Base-by-base conservation (phyloP, 2,888 invertebrate species). In the Eupithecia tripunctaria region DNA sequence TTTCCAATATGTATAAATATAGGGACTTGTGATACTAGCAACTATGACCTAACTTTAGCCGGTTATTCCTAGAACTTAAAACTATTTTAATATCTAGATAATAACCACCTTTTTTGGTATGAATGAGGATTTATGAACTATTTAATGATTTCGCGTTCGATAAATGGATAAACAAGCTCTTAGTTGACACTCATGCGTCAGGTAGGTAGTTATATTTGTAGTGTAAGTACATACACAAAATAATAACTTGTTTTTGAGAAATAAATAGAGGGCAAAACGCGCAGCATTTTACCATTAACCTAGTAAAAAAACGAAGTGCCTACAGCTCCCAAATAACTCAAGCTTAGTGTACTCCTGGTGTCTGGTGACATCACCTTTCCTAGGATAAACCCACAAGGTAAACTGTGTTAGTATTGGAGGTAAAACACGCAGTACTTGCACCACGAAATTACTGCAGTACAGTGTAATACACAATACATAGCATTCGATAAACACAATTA, bases 401-500 rank as follows among this genome's bases (percentile, higher is more conserved):
- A 14, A 38, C 38, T 41, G 41, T 15, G 4, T 14, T 29, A 60
- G 36, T 38, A 21, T 38, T 63, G 10, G 8, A n/a, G n/a, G 10
- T 8, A 51, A 51, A n/a, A 43, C 10, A 21, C 21, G 36, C 62
- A 36, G 25, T 64, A 25, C 38, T 64, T 64, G 38, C 25, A 36
- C 25, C 21, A 2, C 25, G 36, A 38, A 64, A 64, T 64, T 64
- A 64, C 64, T 25, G 6, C 21, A 41, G 64, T 63, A 63, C 36
- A 29, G 4, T 32, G 21, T 63, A 18, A 25, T 64, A 41, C 12
- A n/a, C 21, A 38, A n/a, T 64, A 38, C 64, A 63, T 63, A 21
- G 2, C 59, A 60, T 63, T 63, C 64, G 12, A 41, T 64, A 64
- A 64, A 64, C 63, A 64, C 38, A 64, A 41, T 64, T 64, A 64